These are phyloP conservation scores for Typhlomys cinereus DNA, from an alignment of 2,113 vertebrate species.

Conservation along the genomic window DNA sequence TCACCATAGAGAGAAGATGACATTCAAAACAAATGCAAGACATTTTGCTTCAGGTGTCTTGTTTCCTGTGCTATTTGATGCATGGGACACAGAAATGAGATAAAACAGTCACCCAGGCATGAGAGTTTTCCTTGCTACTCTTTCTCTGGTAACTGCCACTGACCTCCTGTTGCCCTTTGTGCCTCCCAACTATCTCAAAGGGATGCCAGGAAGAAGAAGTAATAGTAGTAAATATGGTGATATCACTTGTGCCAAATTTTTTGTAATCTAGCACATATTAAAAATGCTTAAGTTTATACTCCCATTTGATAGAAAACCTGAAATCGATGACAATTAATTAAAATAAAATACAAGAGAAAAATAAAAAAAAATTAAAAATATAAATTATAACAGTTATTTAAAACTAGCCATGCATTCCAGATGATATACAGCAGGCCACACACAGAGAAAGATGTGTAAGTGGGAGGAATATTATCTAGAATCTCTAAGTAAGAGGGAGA, in stretches of 20 bases:
- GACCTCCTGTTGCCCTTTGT: fast-evolving
- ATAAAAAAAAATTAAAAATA: not conserved
- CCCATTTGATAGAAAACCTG: not conserved
- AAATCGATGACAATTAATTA: not conserved
- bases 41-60: not conserved
- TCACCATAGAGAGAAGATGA: not conserved
- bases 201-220: not conserved
- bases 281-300: not conserved
- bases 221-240: not conserved
- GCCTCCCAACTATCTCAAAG: not conserved
- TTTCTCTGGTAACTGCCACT: not conserved
- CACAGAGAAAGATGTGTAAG: too few species aligned
- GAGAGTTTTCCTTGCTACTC: not conserved
- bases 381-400: not conserved
- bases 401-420: not conserved
- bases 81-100: not conserved
- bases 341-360: not conserved
- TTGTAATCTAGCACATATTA: not conserved
- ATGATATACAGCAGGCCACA: too few species aligned
- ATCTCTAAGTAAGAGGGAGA: too few species aligned
- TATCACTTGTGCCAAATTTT: not conserved
- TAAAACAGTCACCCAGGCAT: not conserved
- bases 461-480: too few species aligned
- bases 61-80: not conserved
- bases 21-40: not conserved